Conservation (phyloP, 2,113 vertebrate species). For the Vombatus ursinus region DNA sequence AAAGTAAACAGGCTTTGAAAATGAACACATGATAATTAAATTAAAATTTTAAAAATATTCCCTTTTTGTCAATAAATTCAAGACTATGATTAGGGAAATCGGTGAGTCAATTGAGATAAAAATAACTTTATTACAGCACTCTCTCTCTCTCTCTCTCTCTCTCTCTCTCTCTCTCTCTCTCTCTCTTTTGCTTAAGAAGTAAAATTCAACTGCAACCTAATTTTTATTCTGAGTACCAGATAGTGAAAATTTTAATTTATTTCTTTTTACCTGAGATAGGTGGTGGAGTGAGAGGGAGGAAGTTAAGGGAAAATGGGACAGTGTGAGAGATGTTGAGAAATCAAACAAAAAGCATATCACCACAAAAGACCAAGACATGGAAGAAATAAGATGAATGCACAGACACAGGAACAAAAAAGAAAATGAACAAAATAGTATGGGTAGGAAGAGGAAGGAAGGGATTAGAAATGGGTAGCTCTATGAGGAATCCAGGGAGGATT, state of each 20-base stretch:
- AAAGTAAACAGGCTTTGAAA: conserved; percentile 32
- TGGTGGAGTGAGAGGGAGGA: background rate
- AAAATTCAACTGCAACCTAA: background rate
- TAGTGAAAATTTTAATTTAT: background rate
- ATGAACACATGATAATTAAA: conserved; percentile 41
- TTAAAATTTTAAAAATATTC: conserved; percentile 27
- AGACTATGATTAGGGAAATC: background rate
- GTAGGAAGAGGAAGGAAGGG: background rate
- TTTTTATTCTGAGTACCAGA: conserved; percentile 9
- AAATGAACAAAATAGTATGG: background rate
- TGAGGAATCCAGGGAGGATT: background rate
- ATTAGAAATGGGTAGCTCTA: background rate
- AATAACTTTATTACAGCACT: background rate
- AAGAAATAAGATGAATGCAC: background rate
- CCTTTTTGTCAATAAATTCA: background rate
- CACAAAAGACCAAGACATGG: background rate
- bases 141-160: too few relatives aligned
- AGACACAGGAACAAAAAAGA: background rate
- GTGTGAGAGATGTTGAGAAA: background rate
- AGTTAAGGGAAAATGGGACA: background rate
- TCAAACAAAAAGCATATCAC: background rate
- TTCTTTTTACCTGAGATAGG: background rate
- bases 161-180: too few relatives aligned
- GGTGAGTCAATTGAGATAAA: background rate
- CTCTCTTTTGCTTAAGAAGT: background rate